A percentile compares a stretch with the other conserved stretches of the same genome.
Evolutionary conservation across 2,113 vertebrate species (phyloP).

Genomic region (Charina bottae): DNA sequence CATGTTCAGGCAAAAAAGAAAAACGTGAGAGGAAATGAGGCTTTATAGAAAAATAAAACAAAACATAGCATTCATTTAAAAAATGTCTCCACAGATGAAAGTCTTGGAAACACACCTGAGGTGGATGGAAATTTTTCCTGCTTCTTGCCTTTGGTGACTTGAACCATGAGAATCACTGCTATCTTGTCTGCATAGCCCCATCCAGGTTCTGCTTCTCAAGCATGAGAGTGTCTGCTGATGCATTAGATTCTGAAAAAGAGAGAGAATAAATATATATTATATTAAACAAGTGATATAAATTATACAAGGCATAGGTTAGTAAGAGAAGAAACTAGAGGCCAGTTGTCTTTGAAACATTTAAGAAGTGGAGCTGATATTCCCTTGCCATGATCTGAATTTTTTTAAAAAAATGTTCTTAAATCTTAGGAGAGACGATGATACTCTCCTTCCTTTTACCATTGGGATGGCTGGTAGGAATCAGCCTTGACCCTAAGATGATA

Average conservation of each 20-base stretch:
- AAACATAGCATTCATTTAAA: neutral
- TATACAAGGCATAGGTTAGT: neutral
- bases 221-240: neutral
- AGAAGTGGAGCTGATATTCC: neutral
- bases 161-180: neutral
- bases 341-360: neutral
- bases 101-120: neutral
- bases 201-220: neutral
- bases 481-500: neutral
- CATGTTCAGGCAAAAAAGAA: neutral
- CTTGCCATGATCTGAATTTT: neutral
- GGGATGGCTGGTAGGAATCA: neutral
- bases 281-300: neutral
- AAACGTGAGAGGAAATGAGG: neutral
- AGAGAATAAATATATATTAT: neutral
- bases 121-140: neutral
- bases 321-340: neutral
- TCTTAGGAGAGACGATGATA: neutral
- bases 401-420: neutral
- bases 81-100: neutral
- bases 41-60: neutral
- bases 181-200: neutral
- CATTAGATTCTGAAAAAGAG: neutral
- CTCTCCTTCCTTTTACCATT: neutral
- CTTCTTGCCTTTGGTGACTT: neutral